Evolutionary conservation across 37 sponge, comb jelly and placozoan species (phyloP), one percentile per base, ranked within the genome.

Genomic region (Crambe crambe): DNA sequence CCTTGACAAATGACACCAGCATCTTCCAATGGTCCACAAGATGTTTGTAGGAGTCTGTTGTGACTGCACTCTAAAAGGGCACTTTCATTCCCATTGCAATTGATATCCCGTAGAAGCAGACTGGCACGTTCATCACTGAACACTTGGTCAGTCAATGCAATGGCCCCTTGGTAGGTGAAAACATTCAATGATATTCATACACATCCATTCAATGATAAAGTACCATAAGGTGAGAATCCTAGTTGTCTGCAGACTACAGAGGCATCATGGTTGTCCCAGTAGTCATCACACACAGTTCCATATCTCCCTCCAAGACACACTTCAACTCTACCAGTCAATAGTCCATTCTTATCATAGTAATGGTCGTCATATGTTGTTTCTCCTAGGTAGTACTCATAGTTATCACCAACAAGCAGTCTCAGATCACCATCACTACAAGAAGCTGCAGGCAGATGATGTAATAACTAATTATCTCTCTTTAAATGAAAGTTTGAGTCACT

Each of bases 211-310:
- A 70, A 35, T 8, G 22, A 15, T 35, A 40, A 8, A 60, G 23
- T n/a, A 81, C 82, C 82, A 61, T 81, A 81, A 42, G 73, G 56
- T 40, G 82, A 81, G 64, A 81, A 81, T 56, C 73, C 82, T 9
- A 81, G 73, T 43, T 81, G 82, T 30, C 41, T 36, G 47, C 82
- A 81, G 36, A 81, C 73, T 3, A 81, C 73, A 63, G 82, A 73
- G 51, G 82, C 82, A 73, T 72, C 73, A 27, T 42, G n/a, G 40
- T 81, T 36, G 64, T 43, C 64, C 82, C 82, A 81, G 29, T 21
- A 40, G n/a, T 60, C 37, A 62, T 73, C 51, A 37, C 82, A 81
- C 25, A 81, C 74, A 18, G 82, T 43, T 26, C 82, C 82, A 62
- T 81, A 81, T 21, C 51, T 72, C 43, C 82, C 82, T 39, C 73